Evolutionary conservation across 2,888 invertebrate species (phyloP), one percentile per base, ranked within the genome.

Genomic region (Mimachlamys varia): DNA sequence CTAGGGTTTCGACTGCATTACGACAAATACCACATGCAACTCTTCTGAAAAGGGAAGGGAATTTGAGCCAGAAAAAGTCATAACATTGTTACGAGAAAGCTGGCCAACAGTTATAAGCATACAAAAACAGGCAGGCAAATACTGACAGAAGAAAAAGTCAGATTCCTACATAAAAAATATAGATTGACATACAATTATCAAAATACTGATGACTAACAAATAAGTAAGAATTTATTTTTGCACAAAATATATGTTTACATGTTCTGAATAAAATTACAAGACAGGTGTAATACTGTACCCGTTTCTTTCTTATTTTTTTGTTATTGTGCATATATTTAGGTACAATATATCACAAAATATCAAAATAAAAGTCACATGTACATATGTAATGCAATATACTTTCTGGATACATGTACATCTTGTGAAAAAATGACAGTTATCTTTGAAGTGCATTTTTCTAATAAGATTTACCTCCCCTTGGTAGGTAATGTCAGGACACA

Each of bases 391-490:
- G 33, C 33, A 33, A 7, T 76, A 33, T 33, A 33, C 76, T 33
- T 76, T 76, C 76, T 33, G 33, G 10, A 13, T 4, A 76, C 27
- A 76, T 27, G 0, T 12, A 13, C 44, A 44, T 44, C n/a, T 44
- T 44, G 76, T 76, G 76, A 76, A 4, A 4, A 76, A 13, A 22
- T 27, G 76, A 76, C 27, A 76, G 33, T 76, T 12, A 76, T 76
- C 22, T 76, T 76, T 33, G 10, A 33, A 13, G 76, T 76, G 76
- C 76, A 76, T 27, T 76, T n/a, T 76, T 76, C 27, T 27, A 76
- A 13, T 33, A 76, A 76, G 76, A 76, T 19, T 76, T 76, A 76
- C 76, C 76, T 76, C 76, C 76, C 76, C 76, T 76, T 1, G 76
- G 33, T 76, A 76, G 76, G 76, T 33, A 33, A 33, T 33, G 27